Conservation (phyloP, 2,888 invertebrate species). For the Drosophila planitibia region DNA sequence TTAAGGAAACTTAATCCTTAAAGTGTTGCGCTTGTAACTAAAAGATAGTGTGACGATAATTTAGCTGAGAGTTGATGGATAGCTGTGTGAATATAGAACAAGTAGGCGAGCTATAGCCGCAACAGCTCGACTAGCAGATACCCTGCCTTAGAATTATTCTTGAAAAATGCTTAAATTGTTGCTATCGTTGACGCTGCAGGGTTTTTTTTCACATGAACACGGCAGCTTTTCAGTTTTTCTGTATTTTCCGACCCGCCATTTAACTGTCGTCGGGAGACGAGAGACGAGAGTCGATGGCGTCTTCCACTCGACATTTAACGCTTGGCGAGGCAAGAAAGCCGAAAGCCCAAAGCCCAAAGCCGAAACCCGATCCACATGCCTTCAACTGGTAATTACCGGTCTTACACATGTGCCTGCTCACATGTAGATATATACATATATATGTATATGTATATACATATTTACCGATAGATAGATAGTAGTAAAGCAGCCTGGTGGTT, state of each 20-base stretch:
- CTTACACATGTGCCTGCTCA: constrained; percentile 31
- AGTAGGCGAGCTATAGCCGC: neutral
- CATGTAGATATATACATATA: neutral
- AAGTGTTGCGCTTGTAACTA: neutral
- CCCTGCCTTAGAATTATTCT: neutral
- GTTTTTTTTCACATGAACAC: constrained; percentile 7
- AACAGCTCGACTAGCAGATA: neutral
- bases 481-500: constrained; percentile 19
- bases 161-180: neutral
- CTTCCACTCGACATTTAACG: constrained; percentile 50
- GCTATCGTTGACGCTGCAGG: neutral
- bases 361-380: constrained; percentile 49
- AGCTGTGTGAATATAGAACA: neutral
- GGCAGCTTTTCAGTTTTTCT: neutral
- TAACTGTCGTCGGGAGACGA: neutral
- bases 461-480: constrained; percentile 32
- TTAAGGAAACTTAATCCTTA: constrained; percentile 1
- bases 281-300: constrained; percentile 2
- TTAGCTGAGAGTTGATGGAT: neutral
- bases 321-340: constrained; percentile 52
- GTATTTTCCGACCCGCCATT: constrained; percentile 14
- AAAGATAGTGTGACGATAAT: neutral
- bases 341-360: constrained; percentile 20
- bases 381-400: constrained; percentile 51
- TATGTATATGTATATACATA: neutral